phyloP scores from a whole-genome alignment of 1,140 invertebrate genomes.

The Brachionus calyciflorus region DNA sequence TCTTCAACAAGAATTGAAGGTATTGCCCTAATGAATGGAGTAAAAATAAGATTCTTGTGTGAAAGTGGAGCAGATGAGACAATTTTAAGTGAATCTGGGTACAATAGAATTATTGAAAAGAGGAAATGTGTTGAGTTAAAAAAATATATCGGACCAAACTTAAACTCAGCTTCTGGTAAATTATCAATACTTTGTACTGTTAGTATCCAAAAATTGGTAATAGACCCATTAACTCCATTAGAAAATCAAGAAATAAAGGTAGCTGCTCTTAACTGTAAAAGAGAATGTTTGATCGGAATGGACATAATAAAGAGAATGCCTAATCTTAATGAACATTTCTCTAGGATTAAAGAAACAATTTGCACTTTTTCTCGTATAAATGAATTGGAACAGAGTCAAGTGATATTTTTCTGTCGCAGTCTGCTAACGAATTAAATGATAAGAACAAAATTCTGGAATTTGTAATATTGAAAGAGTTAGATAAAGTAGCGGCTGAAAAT shows the following conservation, averaged over 20 bases:
- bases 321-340: background rate
- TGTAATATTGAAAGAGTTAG: background rate
- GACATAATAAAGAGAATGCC: background rate
- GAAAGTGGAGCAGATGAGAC: no score
- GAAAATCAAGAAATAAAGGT: slow-evolving; percentile 3
- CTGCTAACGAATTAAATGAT: background rate
- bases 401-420: background rate
- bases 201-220: slow-evolving; percentile 6
- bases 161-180: no score
- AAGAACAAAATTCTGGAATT: background rate
- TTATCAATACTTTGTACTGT: no score
- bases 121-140: no score
- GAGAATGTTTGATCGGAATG: background rate
- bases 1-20: background rate
- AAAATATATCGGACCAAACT: no score
- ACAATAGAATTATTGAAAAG: no score
- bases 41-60: no score
- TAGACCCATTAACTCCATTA: background rate
- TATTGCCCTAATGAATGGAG: no score
- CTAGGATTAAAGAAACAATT: background rate
- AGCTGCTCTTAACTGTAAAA: background rate
- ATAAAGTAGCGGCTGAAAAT: background rate
- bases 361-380: background rate
- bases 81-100: no score
- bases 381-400: background rate